A percentile compares a stretch with the other conserved stretches of the same genome.
Evolutionary conservation across 2,113 vertebrate species (phyloP).

Genomic region (Glareola pratincola): DNA sequence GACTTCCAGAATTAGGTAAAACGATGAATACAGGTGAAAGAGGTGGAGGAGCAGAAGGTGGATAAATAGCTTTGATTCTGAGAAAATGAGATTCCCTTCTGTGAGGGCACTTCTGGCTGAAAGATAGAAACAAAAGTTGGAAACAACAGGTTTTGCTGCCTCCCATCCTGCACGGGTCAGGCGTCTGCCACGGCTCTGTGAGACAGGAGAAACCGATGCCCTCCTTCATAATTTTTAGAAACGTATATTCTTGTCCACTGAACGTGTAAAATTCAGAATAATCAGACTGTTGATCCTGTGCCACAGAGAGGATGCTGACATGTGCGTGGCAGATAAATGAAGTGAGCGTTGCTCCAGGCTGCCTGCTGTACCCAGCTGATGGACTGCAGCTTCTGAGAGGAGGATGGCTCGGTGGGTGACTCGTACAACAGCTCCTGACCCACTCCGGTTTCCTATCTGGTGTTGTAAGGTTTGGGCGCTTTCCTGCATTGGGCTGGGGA

Average conservation of each 20-base stretch:
- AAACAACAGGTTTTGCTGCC: not conserved
- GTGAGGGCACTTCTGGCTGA: not conserved
- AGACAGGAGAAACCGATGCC: fast-evolving
- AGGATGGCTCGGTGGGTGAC: fast-evolving
- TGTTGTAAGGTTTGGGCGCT: not conserved
- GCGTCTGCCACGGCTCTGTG: fast-evolving
- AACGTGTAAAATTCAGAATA: fast-evolving
- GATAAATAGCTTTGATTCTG: not conserved
- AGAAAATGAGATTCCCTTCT: not conserved
- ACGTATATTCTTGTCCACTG: not conserved
- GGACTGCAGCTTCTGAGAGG: not conserved
- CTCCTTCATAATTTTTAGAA: fast-evolving
- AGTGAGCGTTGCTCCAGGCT: not conserved
- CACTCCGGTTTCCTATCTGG: not conserved
- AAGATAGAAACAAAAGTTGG: not conserved
- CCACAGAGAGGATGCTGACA: fast-evolving
- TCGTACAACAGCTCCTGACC: not conserved
- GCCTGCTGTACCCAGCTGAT: not conserved
- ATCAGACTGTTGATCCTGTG: not conserved
- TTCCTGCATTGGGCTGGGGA: not conserved
- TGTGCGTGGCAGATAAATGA: fast-evolving
- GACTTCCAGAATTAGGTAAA: not conserved
- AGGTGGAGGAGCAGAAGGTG: not conserved
- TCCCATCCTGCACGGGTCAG: fast-evolving
- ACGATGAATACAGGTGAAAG: not conserved